Base-by-base conservation (phyloP, 1,140 invertebrate species). In the Anadara kagoshimensis region DNA sequence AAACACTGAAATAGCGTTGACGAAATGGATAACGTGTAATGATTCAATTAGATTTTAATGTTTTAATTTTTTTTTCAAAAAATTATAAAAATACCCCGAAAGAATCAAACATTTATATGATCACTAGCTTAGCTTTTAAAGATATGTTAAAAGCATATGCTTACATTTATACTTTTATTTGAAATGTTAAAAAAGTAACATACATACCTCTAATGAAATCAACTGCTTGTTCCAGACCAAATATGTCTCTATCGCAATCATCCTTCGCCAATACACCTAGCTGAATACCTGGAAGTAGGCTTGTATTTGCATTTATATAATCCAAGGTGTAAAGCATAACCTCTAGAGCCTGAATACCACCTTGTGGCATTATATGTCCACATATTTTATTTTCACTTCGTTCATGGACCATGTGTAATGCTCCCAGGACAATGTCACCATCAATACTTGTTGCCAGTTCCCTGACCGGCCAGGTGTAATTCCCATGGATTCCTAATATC, bases 151-250 rank as follows among this genome's bases (percentile, higher is more conserved):
- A n/a, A n/a, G n/a, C n/a, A n/a, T n/a, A n/a, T n/a, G n/a, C n/a
- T n/a, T n/a, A n/a, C n/a, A n/a, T n/a, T n/a, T n/a, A n/a, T n/a
- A n/a, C n/a, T n/a, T n/a, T n/a, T n/a, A n/a, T n/a, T n/a, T n/a
- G n/a, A n/a, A n/a, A n/a, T n/a, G n/a, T n/a, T n/a, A n/a, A n/a
- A n/a, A n/a, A n/a, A n/a, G n/a, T n/a, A 22, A 44, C 62, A n/a
- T n/a, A 78, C 93, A 91, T 90, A 98, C 97, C 96, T 94, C 98
- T 96, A 73, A 98, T 98, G 86, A 98, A 98, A 88, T 98, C 96
- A 10, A 98, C 95, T 10, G 96, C 95, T 93, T 98, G 97, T 84
- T 98, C 96, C 47, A 98, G 90, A 7, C 97, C 97, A 86, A 97
- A 98, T 1, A 96, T 98, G 86, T 98, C 97, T 89, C 96, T 95